Conservation (phyloP, 2,888 invertebrate species). For the Silvanus unidentatus region DNA sequence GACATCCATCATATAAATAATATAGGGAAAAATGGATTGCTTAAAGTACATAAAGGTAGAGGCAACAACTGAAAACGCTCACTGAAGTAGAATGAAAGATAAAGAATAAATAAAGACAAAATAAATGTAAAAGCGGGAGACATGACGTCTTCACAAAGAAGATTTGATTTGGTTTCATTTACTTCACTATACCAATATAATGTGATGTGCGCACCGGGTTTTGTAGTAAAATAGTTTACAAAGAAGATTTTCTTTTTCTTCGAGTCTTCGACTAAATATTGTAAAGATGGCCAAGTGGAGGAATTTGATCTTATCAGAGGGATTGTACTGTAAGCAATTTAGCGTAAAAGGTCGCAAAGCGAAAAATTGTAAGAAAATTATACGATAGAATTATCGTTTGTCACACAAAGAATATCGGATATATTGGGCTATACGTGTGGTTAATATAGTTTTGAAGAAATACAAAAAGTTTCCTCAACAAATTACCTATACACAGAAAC, state of each 20-base stretch:
- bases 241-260: slow-evolving; percentile 1
- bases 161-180: slow-evolving; percentile 35
- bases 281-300: not conserved
- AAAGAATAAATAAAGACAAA: slow-evolving; percentile 44
- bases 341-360: too few species aligned
- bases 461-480: too few species aligned
- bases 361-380: too few species aligned
- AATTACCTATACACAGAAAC: too few species aligned
- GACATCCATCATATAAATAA: slow-evolving; percentile 5
- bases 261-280: not conserved
- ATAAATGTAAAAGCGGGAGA: slow-evolving; percentile 35
- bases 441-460: too few species aligned
- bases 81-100: slow-evolving; percentile 39
- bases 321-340: too few species aligned
- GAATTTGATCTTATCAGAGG: not conserved
- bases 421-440: too few species aligned
- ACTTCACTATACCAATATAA: too few species aligned
- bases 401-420: too few species aligned
- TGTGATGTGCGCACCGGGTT: slow-evolving; percentile 1
- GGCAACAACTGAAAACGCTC: slow-evolving; percentile 25
- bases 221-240: slow-evolving; percentile 3
- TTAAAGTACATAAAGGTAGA: slow-evolving; percentile 4
- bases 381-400: too few species aligned
- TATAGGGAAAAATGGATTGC: not conserved
- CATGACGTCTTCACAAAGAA: slow-evolving; percentile 36